These are phyloP conservation scores for Andricus quercusramuli DNA, from an alignment of 2,888 invertebrate genomes.

Conservation along the genomic window DNA sequence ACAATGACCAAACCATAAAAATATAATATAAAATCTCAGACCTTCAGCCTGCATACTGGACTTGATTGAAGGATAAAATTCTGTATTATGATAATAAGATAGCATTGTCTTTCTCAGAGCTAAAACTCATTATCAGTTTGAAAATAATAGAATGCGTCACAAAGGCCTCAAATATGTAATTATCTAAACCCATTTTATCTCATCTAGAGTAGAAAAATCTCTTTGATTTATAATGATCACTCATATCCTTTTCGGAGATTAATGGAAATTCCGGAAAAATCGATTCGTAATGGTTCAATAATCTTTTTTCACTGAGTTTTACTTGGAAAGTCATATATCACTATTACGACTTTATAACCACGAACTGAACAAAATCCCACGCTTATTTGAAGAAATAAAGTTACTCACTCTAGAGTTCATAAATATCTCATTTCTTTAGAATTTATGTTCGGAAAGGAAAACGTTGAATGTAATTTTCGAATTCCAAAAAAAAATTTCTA, in stretches of 20 bases:
- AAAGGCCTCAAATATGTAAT: conserved; percentile 3
- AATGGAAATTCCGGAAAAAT: background rate
- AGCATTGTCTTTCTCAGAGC: background rate
- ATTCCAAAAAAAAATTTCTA: too few relatives aligned
- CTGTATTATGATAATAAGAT: conserved; percentile 24
- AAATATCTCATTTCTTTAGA: background rate
- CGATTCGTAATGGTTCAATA: background rate
- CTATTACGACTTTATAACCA: background rate
- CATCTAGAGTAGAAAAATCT: background rate
- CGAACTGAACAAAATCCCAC: background rate
- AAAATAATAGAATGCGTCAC: conserved; percentile 1
- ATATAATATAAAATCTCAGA: conserved; percentile 7
- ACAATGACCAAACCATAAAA: background rate
- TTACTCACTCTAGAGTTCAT: background rate
- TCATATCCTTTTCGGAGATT: background rate
- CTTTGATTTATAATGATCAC: background rate
- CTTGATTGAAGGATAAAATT: conserved; percentile 20
- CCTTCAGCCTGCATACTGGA: background rate
- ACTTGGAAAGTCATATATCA: background rate
- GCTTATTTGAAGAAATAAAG: background rate
- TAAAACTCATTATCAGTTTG: conserved; percentile 8
- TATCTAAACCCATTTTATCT: background rate
- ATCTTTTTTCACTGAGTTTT: background rate
- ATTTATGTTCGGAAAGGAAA: background rate
- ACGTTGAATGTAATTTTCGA: background rate